phyloP scores from a whole-genome alignment of 2,113 vertebrate species.

The Hucho hucho region DNA sequence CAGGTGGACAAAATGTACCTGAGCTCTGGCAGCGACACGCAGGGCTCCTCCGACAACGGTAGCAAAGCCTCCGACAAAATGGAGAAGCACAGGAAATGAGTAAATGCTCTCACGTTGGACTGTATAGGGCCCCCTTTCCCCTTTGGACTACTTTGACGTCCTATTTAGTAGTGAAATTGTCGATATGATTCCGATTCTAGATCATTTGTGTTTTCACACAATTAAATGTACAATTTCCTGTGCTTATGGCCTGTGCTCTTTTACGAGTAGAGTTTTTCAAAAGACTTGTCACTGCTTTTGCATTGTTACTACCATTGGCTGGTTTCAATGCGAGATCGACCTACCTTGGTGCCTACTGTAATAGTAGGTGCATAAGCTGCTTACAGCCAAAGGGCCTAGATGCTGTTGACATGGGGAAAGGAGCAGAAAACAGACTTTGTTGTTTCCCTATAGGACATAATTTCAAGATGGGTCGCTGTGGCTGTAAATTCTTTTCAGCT shows the following conservation, averaged over 20 bases:
- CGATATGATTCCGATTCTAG: slow-evolving; percentile 37
- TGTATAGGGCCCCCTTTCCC: slow-evolving; percentile 32
- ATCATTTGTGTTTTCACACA: slow-evolving; percentile 18
- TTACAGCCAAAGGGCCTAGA: slow-evolving; percentile 39
- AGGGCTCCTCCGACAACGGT: slow-evolving; percentile 81
- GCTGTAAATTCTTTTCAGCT: slow-evolving; percentile 64
- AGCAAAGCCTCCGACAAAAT: slow-evolving; percentile 93
- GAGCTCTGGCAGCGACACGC: slow-evolving; percentile 84
- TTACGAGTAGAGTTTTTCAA: slow-evolving; percentile 20
- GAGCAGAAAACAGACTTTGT: slow-evolving; percentile 38
- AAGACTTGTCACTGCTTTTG: slow-evolving; percentile 1
- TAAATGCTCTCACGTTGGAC: slow-evolving; percentile 35
- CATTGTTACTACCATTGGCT: slow-evolving; percentile 25
- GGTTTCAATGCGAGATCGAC: slow-evolving; percentile 5
- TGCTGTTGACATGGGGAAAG: slow-evolving; percentile 25
- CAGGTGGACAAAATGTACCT: slow-evolving; percentile 96
- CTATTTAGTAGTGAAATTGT: slow-evolving; percentile 54
- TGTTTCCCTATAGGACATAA: slow-evolving; percentile 60
- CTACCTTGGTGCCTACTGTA: slow-evolving; percentile 3
- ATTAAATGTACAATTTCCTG: slow-evolving; percentile 29
- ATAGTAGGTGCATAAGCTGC: slow-evolving; percentile 31
- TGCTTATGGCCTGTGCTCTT: slow-evolving; percentile 3
- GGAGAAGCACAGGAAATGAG: slow-evolving; percentile 97
- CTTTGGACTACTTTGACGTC: slow-evolving; percentile 45
- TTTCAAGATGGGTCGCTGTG: slow-evolving; percentile 72